A percentile compares a stretch with the other conserved stretches of the same genome.
These are phyloP conservation scores for Pemphredon lugubris DNA, from an alignment of 2,888 invertebrate species.

Conservation along the genomic window DNA sequence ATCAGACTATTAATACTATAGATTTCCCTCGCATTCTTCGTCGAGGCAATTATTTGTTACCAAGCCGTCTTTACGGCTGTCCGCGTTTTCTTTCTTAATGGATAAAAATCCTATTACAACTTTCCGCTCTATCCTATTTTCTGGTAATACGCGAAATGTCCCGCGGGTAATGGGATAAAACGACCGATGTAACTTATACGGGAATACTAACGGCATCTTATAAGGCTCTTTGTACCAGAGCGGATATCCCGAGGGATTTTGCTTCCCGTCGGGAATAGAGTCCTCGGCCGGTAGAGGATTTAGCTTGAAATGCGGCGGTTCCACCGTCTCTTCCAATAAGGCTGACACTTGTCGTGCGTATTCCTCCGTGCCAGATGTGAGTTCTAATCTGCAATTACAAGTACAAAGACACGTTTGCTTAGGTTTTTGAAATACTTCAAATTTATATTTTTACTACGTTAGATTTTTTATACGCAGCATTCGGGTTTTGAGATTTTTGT, in stretches of 20 bases:
- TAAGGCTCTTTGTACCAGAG: constrained; percentile 72
- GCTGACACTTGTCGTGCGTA: constrained; percentile 70
- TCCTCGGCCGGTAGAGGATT: constrained; percentile 63
- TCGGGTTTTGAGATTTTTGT: too few species aligned
- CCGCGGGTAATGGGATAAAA: constrained; percentile 12
- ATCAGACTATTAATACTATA: background rate
- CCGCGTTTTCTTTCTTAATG: constrained; percentile 14
- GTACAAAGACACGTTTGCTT: background rate
- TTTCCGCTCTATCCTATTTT: constrained; percentile 33
- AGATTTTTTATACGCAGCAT: too few species aligned
- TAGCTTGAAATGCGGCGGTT: constrained; percentile 69
- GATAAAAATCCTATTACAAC: constrained; percentile 17
- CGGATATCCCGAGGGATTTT: constrained; percentile 61
- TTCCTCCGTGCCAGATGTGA: constrained; percentile 62
- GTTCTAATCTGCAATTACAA: constrained; percentile 65
- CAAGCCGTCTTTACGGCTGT: background rate
- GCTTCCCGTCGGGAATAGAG: constrained; percentile 61
- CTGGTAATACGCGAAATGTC: constrained; percentile 17
- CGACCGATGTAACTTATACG: constrained; percentile 28
- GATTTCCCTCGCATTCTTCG: too few species aligned
- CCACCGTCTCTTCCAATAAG: constrained; percentile 69
- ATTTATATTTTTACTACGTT: too few species aligned
- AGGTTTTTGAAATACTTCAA: background rate
- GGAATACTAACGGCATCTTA: constrained; percentile 65
- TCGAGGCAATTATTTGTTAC: background rate